Percentiles rank a stretch among this genome's conserved stretches.
Evolutionary conservation across 2,113 vertebrate genomes (phyloP).

Genomic region (Brachirus orientalis): DNA sequence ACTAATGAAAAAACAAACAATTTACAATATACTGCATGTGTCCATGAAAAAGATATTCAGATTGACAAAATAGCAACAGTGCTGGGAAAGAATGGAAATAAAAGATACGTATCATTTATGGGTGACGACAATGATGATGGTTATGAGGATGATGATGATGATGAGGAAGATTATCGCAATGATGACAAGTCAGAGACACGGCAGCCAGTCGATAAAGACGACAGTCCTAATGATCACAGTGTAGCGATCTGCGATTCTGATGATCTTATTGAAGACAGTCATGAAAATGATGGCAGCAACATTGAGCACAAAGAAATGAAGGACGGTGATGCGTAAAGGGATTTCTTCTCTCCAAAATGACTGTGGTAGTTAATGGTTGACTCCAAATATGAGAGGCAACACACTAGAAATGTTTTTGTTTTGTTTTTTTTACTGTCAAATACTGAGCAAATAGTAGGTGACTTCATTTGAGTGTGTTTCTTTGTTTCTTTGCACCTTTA

Average conservation of each 20-base stretch:
- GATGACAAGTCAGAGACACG: constrained; percentile 23
- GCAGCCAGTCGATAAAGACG: constrained; percentile 40
- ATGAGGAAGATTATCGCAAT: constrained; percentile 33
- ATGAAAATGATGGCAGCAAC: constrained; percentile 41
- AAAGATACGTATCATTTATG: constrained; percentile 46
- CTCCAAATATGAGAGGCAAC: background rate
- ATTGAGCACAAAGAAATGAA: constrained; percentile 45
- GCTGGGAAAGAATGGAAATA: background rate
- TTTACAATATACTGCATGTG: background rate
- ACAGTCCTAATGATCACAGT: constrained; percentile 34
- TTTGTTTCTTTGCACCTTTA: too few relatives aligned
- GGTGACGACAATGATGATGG: constrained; percentile 21
- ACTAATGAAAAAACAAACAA: background rate
- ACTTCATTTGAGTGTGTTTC: too few relatives aligned
- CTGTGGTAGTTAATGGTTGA: background rate
- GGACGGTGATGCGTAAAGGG: too few relatives aligned
- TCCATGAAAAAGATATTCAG: too few relatives aligned
- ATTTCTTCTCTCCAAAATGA: constrained; percentile 4
- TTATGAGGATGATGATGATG: constrained; percentile 18
- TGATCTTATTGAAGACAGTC: constrained; percentile 60
- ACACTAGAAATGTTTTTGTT: background rate
- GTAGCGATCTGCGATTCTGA: constrained; percentile 49
- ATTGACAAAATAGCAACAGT: constrained; percentile 13
- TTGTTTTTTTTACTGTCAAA: background rate
- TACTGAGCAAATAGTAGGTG: background rate